phyloP scores from a whole-genome alignment of 2,113 vertebrate species.

The Herpetotheres cachinnans region DNA sequence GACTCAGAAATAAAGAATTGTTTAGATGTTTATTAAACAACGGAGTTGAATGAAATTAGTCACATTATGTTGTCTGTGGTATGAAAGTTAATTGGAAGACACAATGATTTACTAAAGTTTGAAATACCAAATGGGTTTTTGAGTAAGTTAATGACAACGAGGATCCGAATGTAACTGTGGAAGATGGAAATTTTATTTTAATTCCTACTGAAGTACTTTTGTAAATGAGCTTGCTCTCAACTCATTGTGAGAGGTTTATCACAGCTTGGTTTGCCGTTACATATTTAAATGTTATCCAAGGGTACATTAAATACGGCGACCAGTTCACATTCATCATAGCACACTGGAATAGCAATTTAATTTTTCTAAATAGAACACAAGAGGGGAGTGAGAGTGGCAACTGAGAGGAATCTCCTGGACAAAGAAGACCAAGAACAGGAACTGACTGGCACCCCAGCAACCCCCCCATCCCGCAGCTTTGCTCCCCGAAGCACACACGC shows the following conservation, averaged over 20 bases:
- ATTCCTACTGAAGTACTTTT: conserved; percentile 34
- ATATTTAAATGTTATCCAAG: neutral
- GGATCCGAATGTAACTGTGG: neutral
- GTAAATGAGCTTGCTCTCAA: conserved; percentile 15
- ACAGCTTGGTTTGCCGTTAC: neutral
- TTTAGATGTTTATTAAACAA: conserved; percentile 35
- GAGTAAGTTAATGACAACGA: conserved; percentile 15
- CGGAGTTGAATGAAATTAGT: conserved; percentile 10
- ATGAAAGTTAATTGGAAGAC: conserved; percentile 51
- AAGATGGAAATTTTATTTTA: conserved; percentile 43
- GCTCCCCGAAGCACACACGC: fast-evolving
- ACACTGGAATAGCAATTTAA: neutral
- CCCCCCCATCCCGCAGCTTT: fast-evolving
- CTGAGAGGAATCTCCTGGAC: neutral
- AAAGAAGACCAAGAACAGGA: neutral
- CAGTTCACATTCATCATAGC: neutral
- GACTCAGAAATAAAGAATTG: neutral
- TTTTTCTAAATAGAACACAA: neutral
- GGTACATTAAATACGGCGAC: neutral
- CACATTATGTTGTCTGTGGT: conserved; percentile 9
- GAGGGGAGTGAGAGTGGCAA: neutral
- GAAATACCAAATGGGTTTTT: conserved; percentile 33
- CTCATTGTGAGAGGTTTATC: neutral
- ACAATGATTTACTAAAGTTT: conserved; percentile 41
- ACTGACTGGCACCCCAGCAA: neutral